Percentiles rank a stretch among this genome's conserved stretches.
phyloP scores from a whole-genome alignment of 2,113 vertebrate species.

The Tetraodon nigroviridis region DNA sequence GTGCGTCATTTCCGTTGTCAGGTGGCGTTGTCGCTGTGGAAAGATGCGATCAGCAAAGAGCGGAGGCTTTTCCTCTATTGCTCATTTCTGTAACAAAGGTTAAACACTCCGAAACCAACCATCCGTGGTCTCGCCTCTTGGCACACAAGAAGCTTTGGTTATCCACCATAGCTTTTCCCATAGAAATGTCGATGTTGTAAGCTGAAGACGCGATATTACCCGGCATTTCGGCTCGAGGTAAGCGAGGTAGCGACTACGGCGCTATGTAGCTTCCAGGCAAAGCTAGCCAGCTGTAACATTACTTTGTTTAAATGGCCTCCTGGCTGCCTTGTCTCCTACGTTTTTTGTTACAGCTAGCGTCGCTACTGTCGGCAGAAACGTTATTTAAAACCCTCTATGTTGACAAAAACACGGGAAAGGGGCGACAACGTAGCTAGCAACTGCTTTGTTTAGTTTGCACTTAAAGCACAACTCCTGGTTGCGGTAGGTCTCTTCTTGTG shows the following conservation, averaged over 20 bases:
- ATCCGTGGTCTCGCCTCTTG: conserved; percentile 28
- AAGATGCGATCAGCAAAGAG: conserved; percentile 79
- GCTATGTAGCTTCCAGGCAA: conserved; percentile 45
- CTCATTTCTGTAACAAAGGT: conserved; percentile 69
- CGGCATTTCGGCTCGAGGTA: conserved; percentile 77
- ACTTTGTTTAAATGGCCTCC: conserved; percentile 78
- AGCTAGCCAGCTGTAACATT: conserved; percentile 62
- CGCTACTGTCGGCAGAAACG: neutral
- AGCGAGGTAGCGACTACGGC: conserved; percentile 50
- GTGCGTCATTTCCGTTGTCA: conserved; percentile 85
- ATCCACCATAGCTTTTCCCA: conserved; percentile 37
- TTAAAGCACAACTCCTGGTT: conserved; percentile 35
- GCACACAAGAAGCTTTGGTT: conserved; percentile 24
- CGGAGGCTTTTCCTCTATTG: conserved; percentile 76
- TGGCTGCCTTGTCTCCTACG: conserved; percentile 38
- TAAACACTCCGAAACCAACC: conserved; percentile 49
- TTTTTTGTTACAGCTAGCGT: conserved; percentile 16
- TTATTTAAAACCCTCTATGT: neutral
- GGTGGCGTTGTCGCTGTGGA: conserved; percentile 82
- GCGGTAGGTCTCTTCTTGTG: conserved; percentile 61
- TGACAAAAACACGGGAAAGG: neutral
- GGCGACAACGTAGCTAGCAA: conserved; percentile 7
- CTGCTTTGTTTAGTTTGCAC: conserved; percentile 38
- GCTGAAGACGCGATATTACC: conserved; percentile 60
- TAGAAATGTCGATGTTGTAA: conserved; percentile 68